Conservation (phyloP, 2,888 invertebrate genomes). For the Trissoscelio sp. region DNA sequence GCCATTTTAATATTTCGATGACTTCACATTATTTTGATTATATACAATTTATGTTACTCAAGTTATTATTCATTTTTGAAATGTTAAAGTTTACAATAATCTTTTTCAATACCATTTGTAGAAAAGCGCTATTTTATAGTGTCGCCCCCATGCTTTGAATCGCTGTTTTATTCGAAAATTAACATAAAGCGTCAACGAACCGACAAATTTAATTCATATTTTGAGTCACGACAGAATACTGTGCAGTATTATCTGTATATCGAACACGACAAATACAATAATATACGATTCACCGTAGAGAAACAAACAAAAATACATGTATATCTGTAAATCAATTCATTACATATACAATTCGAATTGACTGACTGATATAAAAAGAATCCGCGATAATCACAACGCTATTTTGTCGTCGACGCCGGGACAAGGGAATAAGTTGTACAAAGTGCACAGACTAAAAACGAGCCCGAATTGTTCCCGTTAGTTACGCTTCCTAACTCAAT, state of each 20-base stretch:
- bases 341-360: conserved; percentile 1
- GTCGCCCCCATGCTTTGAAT: conserved; percentile 8
- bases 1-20: background rate
- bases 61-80: too few species aligned
- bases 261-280: background rate
- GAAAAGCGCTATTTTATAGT: too few species aligned
- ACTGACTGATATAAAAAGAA: conserved; percentile 22
- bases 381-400: background rate
- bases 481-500: conserved; percentile 75
- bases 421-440: background rate
- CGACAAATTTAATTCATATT: conserved; percentile 10
- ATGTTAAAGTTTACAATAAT: too few species aligned
- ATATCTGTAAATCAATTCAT: background rate
- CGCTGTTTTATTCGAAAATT: background rate
- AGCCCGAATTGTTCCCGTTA: conserved; percentile 70
- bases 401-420: conserved; percentile 3
- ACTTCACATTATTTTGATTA: too few species aligned
- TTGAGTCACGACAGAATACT: conserved; percentile 15
- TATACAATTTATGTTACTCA: too few species aligned
- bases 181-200: background rate
- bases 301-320: background rate
- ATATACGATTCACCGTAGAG: conserved; percentile 14
- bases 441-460: conserved; percentile 68
- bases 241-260: background rate
- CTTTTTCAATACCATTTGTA: too few species aligned